Percentiles rank a stretch among this genome's conserved stretches.
phyloP scores from a whole-genome alignment of 2,113 vertebrate genomes.

The Scatophagus argus region DNA sequence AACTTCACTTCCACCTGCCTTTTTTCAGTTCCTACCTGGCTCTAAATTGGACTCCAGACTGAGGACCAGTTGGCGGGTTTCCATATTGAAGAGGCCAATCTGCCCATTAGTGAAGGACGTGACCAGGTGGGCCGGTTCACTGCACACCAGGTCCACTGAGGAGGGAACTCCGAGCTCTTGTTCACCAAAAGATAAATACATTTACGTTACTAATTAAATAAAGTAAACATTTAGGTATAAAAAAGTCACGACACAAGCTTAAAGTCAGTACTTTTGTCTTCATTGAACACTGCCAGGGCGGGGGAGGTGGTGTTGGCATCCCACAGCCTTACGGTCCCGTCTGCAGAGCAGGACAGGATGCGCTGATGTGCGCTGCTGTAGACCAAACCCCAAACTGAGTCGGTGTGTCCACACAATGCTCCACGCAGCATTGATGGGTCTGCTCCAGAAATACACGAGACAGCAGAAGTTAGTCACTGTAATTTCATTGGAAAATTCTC shows the following conservation, averaged over 20 bases:
- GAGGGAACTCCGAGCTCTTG: conserved; percentile 94
- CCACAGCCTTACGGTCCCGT: conserved; percentile 96
- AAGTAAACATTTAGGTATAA: neutral
- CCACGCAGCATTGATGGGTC: conserved; percentile 94
- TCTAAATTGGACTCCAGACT: conserved; percentile 91
- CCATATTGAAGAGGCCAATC: conserved; percentile 97
- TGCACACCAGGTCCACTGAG: conserved; percentile 96
- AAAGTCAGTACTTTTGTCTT: conserved; percentile 89
- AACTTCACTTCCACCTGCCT: neutral
- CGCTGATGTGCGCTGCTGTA: conserved; percentile 93
- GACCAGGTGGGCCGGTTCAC: conserved; percentile 96
- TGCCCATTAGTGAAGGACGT: conserved; percentile 93
- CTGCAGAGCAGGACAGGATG: conserved; percentile 96
- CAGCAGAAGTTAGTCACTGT: neutral
- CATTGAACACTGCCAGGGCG: conserved; percentile 91
- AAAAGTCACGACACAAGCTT: neutral
- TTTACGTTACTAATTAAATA: neutral
- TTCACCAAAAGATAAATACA: conserved; percentile 51
- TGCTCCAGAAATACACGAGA: conserved; percentile 60
- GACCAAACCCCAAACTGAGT: conserved; percentile 95
- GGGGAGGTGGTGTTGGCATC: conserved; percentile 89
- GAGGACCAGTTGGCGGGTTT: conserved; percentile 93
- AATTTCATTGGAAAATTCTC: neutral
- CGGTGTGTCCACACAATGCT: conserved; percentile 91
- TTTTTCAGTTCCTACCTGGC: conserved; percentile 81